These are phyloP conservation scores for Muntiacus muntjak DNA, from an alignment of 2,113 vertebrate species.

Conservation along the genomic window DNA sequence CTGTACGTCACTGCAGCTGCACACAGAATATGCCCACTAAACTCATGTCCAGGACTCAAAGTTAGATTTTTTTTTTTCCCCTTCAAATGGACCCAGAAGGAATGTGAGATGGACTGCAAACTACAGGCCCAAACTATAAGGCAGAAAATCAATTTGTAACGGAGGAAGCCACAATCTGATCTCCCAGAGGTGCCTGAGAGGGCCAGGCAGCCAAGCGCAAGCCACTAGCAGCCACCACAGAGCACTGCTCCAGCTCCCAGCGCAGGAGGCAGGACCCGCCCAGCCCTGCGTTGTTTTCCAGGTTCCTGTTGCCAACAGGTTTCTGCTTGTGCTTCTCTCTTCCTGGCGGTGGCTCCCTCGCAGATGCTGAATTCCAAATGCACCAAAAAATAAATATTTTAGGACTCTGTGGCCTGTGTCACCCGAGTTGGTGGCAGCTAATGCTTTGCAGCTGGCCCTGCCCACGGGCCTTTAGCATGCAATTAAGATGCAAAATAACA, in stretches of 20 bases:
- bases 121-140: not conserved
- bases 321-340: not conserved
- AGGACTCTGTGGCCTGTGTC: constrained; percentile 60
- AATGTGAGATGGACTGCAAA: not conserved
- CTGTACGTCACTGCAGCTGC: not conserved
- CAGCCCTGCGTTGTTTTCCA: not conserved
- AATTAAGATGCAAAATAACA: constrained; percentile 43
- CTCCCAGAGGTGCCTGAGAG: not conserved
- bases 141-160: not conserved
- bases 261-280: fast-evolving
- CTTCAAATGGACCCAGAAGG: not conserved
- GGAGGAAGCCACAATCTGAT: not conserved
- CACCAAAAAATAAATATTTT: constrained; percentile 54
- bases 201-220: not conserved
- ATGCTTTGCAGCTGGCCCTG: constrained; percentile 43
- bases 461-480: constrained; percentile 48
- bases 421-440: not conserved
- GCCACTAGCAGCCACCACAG: fast-evolving
- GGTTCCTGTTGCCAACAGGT: not conserved
- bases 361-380: constrained; percentile 51
- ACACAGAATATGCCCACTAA: not conserved
- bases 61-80: not conserved
- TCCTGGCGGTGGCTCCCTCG: not conserved
- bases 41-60: not conserved
- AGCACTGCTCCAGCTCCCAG: fast-evolving